phyloP scores from a whole-genome alignment of 2,888 invertebrate genomes.

The Pseudanteris insignis region DNA sequence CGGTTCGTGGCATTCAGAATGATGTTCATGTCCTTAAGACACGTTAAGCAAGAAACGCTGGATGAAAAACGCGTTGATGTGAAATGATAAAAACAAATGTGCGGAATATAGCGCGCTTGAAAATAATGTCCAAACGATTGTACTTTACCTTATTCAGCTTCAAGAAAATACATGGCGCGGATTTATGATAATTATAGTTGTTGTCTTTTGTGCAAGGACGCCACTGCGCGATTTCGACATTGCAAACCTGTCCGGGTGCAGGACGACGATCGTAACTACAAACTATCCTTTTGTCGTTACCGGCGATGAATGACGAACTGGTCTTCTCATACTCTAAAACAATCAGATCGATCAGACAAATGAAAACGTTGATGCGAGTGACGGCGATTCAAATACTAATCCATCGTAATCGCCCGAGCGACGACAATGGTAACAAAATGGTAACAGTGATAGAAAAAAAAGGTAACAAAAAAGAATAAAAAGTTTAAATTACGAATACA shows the following conservation, averaged over 20 bases:
- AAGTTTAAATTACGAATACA: too few relatives aligned
- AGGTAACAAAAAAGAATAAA: too few relatives aligned
- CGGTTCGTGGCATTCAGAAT: too few relatives aligned
- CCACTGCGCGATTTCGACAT: constrained; percentile 78
- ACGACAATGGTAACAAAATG: neutral
- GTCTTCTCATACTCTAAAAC: constrained; percentile 63
- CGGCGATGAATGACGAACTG: constrained; percentile 38
- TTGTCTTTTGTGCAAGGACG: constrained; percentile 79
- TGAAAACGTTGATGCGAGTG: too few relatives aligned
- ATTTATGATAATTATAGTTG: constrained; percentile 86
- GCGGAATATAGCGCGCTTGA: too few relatives aligned
- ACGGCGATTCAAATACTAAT: too few relatives aligned
- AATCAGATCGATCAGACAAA: constrained; percentile 4
- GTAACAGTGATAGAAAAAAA: too few relatives aligned
- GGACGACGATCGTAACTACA: constrained; percentile 74
- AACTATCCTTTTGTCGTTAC: constrained; percentile 70
- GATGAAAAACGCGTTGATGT: too few relatives aligned
- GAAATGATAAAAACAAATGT: too few relatives aligned
- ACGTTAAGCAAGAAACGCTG: too few relatives aligned
- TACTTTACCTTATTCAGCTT: constrained; percentile 80
- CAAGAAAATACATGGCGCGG: constrained; percentile 93
- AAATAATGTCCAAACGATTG: constrained; percentile 1
- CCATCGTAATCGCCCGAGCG: too few relatives aligned
- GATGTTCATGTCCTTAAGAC: too few relatives aligned
- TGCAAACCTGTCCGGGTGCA: constrained; percentile 80